These are phyloP conservation scores for Luscinia luscinia DNA, from an alignment of 2,797 vertebrate species.

Conservation along the genomic window DNA sequence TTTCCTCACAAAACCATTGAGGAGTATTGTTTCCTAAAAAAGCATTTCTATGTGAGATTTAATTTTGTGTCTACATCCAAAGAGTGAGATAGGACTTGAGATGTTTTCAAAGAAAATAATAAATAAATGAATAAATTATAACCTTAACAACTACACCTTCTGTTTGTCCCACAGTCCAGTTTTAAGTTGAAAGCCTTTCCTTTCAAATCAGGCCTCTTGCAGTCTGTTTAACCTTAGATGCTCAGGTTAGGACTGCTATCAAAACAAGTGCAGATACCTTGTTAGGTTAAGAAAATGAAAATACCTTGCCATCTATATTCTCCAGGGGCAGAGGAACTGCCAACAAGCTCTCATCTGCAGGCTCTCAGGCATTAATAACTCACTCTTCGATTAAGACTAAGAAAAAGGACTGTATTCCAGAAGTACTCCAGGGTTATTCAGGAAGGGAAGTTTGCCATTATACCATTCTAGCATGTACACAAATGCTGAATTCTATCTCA, in stretches of 20 bases:
- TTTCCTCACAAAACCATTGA: background rate
- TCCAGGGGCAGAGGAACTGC: background rate
- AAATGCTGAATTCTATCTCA: background rate
- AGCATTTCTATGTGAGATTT: background rate
- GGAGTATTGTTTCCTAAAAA: background rate
- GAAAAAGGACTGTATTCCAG: background rate
- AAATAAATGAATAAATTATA: background rate
- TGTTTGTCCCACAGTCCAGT: background rate
- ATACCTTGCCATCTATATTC: background rate
- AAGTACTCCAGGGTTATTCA: background rate
- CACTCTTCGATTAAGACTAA: background rate
- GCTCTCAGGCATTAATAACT: background rate
- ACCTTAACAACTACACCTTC: background rate
- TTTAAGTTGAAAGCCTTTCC: background rate
- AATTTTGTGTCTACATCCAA: background rate
- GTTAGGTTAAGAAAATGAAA: background rate
- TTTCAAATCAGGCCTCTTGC: background rate
- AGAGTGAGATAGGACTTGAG: background rate
- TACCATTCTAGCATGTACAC: background rate
- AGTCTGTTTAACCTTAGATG: background rate
- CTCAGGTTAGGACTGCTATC: background rate
- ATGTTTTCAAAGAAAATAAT: background rate
- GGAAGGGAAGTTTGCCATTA: background rate
- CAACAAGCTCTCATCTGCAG: background rate
- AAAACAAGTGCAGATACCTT: background rate